Evolutionary conservation across 2,113 vertebrate genomes (phyloP).

Genomic region (Cololabis saira): DNA sequence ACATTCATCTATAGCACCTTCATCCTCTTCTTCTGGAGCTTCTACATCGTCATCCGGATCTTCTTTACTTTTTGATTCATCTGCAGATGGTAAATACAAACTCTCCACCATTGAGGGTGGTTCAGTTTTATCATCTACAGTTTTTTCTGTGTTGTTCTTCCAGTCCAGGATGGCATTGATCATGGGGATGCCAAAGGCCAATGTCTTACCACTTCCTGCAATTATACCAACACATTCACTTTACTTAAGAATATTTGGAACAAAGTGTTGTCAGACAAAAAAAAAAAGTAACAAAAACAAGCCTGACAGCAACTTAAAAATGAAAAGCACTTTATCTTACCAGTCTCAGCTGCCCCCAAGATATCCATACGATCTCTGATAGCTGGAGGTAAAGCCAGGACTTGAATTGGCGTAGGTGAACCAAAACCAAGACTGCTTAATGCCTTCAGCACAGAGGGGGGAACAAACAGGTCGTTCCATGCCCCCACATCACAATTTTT

Average conservation of each 20-base stretch:
- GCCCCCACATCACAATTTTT: constrained; percentile 85
- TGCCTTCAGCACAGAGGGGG: constrained; percentile 86
- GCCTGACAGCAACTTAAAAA: no score
- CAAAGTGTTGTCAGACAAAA: not conserved
- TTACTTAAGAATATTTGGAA: not conserved
- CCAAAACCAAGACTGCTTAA: constrained; percentile 91
- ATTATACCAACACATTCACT: constrained; percentile 18
- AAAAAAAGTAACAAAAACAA: not conserved
- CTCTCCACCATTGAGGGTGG: constrained; percentile 40
- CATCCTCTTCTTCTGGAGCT: constrained; percentile 22
- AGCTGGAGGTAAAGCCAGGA: constrained; percentile 88
- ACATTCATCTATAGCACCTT: constrained; percentile 10
- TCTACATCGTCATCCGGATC: constrained; percentile 11
- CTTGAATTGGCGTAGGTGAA: constrained; percentile 93
- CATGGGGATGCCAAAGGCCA: constrained; percentile 96
- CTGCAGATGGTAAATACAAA: constrained; percentile 46
- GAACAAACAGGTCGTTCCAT: constrained; percentile 93
- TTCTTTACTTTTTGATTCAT: not conserved
- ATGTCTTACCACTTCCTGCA: constrained; percentile 95
- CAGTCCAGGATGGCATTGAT: constrained; percentile 92
- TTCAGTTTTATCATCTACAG: constrained; percentile 15
- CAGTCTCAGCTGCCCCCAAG: constrained; percentile 96
- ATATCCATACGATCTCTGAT: constrained; percentile 94
- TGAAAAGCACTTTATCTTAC: constrained; percentile 66
- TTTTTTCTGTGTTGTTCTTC: constrained; percentile 75